These are phyloP conservation scores for human DNA, from an alignment of 2,113 vertebrate genomes.

Conservation along the genomic window DNA sequence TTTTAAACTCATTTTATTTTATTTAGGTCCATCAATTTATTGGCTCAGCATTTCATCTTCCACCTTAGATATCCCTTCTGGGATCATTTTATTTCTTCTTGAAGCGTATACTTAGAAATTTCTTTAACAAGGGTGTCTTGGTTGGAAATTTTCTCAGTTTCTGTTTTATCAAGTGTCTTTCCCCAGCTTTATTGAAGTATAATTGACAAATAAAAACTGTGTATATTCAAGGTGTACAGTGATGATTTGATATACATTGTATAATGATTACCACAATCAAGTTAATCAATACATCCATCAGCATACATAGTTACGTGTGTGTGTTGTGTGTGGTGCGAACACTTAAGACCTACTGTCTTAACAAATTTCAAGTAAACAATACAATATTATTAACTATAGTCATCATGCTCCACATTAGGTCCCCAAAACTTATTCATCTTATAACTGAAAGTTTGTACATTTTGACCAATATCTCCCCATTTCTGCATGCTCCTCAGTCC, in stretches of 20 bases:
- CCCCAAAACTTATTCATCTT: neutral
- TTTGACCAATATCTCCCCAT: neutral
- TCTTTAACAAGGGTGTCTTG: neutral
- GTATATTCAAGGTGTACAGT: neutral
- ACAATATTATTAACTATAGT: neutral
- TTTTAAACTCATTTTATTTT: conserved; percentile 11
- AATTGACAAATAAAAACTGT: neutral
- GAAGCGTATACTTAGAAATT: neutral
- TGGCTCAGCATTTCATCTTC: neutral
- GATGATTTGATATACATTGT: neutral
- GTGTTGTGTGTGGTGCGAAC: neutral
- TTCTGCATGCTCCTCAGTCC: neutral
- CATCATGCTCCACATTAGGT: neutral
- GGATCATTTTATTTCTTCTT: neutral
- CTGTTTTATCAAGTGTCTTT: neutral
- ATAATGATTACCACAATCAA: neutral
- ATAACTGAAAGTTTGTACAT: neutral
- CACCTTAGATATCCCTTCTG: neutral
- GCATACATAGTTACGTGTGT: neutral
- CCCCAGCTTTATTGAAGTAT: neutral
- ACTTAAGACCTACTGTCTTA: neutral
- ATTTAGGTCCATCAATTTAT: neutral
- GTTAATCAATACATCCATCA: neutral
- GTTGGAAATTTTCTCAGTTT: neutral
- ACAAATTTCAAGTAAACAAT: neutral